Evolutionary conservation across 2,888 invertebrate species (phyloP).

Genomic region (Drosophila greeni): DNA sequence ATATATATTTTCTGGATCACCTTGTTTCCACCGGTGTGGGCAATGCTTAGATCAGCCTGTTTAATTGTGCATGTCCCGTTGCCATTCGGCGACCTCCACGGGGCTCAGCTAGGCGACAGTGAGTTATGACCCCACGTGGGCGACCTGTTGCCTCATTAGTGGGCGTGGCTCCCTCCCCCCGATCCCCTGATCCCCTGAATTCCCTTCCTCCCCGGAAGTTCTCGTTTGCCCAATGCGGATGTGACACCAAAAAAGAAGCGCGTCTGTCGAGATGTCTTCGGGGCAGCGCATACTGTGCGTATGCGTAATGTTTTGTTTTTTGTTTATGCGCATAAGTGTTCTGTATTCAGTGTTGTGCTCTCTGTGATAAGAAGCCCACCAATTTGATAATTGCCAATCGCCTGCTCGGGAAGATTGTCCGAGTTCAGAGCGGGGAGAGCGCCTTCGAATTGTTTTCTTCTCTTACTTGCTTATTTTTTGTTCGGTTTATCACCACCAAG

Average conservation of each 20-base stretch:
- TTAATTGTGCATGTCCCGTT: slow-evolving; percentile 69
- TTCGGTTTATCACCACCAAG: slow-evolving; percentile 3
- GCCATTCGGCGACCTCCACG: slow-evolving; percentile 46
- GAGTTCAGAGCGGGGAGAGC: slow-evolving; percentile 11
- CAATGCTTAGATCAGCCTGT: slow-evolving; percentile 35
- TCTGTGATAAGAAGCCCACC: slow-evolving; percentile 4
- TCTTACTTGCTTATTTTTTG: slow-evolving; percentile 1
- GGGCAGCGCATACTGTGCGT: slow-evolving; percentile 17
- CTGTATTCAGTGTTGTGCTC: background rate
- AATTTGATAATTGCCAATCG: slow-evolving; percentile 17
- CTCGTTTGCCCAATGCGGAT: slow-evolving; percentile 29
- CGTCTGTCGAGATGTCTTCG: slow-evolving; percentile 10
- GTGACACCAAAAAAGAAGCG: slow-evolving; percentile 29
- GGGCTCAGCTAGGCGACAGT: slow-evolving; percentile 43
- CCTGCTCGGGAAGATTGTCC: background rate
- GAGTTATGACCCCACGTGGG: slow-evolving; percentile 35
- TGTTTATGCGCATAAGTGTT: slow-evolving; percentile 22
- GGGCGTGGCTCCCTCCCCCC: slow-evolving; percentile 20
- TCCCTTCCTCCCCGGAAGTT: slow-evolving; percentile 22
- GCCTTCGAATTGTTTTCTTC: slow-evolving; percentile 15
- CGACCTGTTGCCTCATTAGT: slow-evolving; percentile 40
- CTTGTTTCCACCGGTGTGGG: background rate
- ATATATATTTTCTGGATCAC: background rate
- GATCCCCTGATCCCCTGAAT: background rate
- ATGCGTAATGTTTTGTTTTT: slow-evolving; percentile 27